Evolutionary conservation across 2,113 vertebrate genomes (phyloP).

Genomic region (Solea solea): DNA sequence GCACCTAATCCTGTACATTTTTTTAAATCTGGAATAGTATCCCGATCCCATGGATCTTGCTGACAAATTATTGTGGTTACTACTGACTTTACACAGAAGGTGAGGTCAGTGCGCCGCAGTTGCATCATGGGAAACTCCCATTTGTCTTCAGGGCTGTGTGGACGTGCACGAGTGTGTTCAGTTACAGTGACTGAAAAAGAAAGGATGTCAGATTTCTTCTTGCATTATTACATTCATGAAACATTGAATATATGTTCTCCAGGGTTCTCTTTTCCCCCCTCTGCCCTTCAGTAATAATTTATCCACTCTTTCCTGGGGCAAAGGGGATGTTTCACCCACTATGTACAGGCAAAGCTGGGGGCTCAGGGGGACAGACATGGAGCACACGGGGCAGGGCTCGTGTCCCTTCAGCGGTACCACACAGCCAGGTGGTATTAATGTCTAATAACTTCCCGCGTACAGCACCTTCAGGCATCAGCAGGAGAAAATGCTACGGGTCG

Average conservation of each 20-base stretch:
- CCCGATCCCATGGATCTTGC: too few species aligned
- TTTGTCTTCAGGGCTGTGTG: slow-evolving; percentile 2
- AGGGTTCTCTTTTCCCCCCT: slow-evolving; percentile 39
- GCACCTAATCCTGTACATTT: too few species aligned
- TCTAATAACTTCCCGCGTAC: slow-evolving; percentile 64
- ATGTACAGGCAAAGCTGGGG: slow-evolving; percentile 25
- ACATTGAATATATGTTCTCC: slow-evolving; percentile 72
- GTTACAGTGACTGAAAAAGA: not conserved
- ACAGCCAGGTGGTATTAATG: slow-evolving; percentile 64
- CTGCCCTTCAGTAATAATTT: slow-evolving; percentile 79
- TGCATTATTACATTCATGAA: slow-evolving; percentile 72
- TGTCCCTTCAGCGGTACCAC: slow-evolving; percentile 42
- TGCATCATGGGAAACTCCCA: slow-evolving; percentile 48
- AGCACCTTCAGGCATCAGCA: slow-evolving; percentile 38
- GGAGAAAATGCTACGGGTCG: slow-evolving; percentile 40
- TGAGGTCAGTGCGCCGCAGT: slow-evolving; percentile 20
- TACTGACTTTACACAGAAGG: slow-evolving; percentile 30
- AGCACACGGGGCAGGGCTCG: slow-evolving; percentile 15
- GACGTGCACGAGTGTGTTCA: slow-evolving; percentile 3
- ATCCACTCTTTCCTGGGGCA: slow-evolving; percentile 59
- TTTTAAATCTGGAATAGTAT: too few species aligned
- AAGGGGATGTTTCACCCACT: slow-evolving; percentile 37
- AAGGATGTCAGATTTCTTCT: not conserved
- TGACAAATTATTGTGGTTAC: slow-evolving; percentile 2
- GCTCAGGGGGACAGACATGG: slow-evolving; percentile 24